Conservation (phyloP, 2,113 vertebrate genomes). For the Laticauda laticaudata region DNA sequence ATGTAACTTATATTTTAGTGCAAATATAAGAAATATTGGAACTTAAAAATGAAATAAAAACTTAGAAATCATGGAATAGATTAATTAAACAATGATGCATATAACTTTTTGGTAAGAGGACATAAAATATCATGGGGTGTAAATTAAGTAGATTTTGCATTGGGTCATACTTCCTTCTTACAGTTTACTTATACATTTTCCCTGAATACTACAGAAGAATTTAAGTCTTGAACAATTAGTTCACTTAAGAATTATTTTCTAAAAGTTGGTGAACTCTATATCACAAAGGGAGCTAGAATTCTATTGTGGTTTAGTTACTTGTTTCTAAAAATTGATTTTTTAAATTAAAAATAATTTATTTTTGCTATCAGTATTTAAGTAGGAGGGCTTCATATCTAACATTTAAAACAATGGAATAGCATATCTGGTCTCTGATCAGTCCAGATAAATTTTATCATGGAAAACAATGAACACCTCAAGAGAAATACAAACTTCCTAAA, state of each 20-base stretch:
- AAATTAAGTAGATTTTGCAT: not conserved
- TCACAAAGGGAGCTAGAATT: not conserved
- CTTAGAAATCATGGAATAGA: constrained; percentile 36
- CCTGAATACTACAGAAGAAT: not conserved
- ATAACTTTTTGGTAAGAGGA: constrained; percentile 10
- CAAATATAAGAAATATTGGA: constrained; percentile 68
- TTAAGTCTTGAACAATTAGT: not conserved
- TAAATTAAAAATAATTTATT: not conserved
- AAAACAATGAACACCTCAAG: not conserved
- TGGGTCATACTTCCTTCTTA: not conserved
- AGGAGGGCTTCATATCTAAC: not conserved
- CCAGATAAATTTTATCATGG: not conserved
- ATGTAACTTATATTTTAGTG: constrained; percentile 48
- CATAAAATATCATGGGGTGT: not conserved
- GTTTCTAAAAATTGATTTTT: not conserved
- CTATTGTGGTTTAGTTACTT: not conserved
- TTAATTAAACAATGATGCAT: constrained; percentile 19
- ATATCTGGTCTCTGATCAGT: not conserved
- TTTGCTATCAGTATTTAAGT: not conserved
- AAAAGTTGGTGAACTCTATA: not conserved
- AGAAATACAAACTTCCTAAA: not conserved
- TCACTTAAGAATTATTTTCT: not conserved
- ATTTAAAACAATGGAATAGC: not conserved
- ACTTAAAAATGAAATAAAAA: constrained; percentile 69
- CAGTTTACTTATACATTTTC: not conserved